phyloP scores from a whole-genome alignment of 2,888 invertebrate genomes.

The Epinotia bilunana region DNA sequence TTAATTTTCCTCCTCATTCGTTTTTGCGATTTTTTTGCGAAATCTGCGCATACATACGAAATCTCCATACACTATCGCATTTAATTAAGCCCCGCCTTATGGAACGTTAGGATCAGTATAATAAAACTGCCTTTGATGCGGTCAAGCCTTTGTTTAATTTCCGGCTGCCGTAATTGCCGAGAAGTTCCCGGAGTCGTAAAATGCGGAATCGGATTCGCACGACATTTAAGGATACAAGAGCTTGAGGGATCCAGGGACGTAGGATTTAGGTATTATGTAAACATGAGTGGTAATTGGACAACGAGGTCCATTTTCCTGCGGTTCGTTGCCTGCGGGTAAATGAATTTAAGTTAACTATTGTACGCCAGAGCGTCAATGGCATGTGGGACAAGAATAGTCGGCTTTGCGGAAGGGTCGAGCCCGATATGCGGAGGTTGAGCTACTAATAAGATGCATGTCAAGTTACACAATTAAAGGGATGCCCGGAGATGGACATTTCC shows the following conservation, averaged over 20 bases:
- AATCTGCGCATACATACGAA: no score
- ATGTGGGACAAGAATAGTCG: slow-evolving; percentile 9
- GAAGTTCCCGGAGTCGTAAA: slow-evolving; percentile 53
- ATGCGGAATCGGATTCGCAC: slow-evolving; percentile 46
- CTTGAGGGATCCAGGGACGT: slow-evolving; percentile 36
- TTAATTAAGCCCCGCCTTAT: slow-evolving; percentile 37
- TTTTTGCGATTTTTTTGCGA: no score
- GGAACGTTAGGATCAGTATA: slow-evolving; percentile 35
- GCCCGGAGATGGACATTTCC: slow-evolving; percentile 8
- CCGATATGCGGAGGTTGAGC: slow-evolving; percentile 29
- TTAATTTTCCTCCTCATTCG: no score
- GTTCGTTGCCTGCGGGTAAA: slow-evolving; percentile 38
- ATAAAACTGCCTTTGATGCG: slow-evolving; percentile 48
- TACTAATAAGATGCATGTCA: slow-evolving; percentile 24
- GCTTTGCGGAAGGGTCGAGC: slow-evolving; percentile 22
- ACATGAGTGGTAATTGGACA: slow-evolving; percentile 46
- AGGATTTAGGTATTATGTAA: slow-evolving; percentile 45
- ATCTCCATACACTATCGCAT: slow-evolving; percentile 33
- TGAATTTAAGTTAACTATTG: slow-evolving; percentile 39
- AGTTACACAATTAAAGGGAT: slow-evolving; percentile 12
- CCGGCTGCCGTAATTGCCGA: slow-evolving; percentile 61
- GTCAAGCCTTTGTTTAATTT: slow-evolving; percentile 66
- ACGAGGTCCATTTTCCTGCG: slow-evolving; percentile 23
- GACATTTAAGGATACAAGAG: slow-evolving; percentile 38
- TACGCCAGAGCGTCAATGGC: slow-evolving; percentile 2